Percentiles rank a stretch among this genome's conserved stretches.
These are phyloP conservation scores for Caenorhabditis becei DNA, from an alignment of 2,888 invertebrate species.

Conservation along the genomic window DNA sequence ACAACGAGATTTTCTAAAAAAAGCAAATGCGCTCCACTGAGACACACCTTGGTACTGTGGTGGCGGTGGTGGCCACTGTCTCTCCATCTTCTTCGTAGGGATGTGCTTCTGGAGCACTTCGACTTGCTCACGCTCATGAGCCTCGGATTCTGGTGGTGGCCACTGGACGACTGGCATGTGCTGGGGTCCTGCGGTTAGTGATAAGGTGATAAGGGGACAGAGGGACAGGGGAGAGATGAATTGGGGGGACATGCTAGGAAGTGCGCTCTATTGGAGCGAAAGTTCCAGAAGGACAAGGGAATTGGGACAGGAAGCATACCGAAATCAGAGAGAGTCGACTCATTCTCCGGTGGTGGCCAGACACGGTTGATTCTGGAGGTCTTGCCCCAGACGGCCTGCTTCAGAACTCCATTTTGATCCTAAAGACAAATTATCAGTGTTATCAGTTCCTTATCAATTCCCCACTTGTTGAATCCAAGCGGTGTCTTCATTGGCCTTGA, in stretches of 20 bases:
- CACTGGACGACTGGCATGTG: conserved; percentile 77
- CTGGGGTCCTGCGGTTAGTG: conserved; percentile 58
- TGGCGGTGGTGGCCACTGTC: conserved; percentile 76
- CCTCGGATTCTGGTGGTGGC: conserved; percentile 80
- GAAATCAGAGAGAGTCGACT: conserved; percentile 36
- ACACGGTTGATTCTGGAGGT: conserved; percentile 69
- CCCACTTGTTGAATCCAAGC: conserved; percentile 79
- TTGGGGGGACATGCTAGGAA: conserved; percentile 6
- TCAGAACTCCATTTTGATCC: conserved; percentile 60
- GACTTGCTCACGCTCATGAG: conserved; percentile 73
- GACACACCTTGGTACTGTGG: conserved; percentile 70
- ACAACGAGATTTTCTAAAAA: too few species aligned
- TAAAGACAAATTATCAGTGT: too few species aligned
- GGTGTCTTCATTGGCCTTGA: conserved; percentile 73
- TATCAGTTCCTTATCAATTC: too few species aligned
- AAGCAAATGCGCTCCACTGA: neutral
- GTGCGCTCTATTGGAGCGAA: neutral
- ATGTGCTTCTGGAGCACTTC: conserved; percentile 76
- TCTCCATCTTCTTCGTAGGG: conserved; percentile 71
- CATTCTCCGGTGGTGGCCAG: conserved; percentile 77
- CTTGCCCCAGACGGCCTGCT: conserved; percentile 62
- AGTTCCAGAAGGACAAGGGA: neutral
- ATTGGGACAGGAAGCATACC: conserved; percentile 15
- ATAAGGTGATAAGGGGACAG: conserved; percentile 10
- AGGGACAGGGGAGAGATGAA: neutral